A percentile compares a stretch with the other conserved stretches of the same genome.
Conservation (phyloP, 2,113 vertebrate genomes). For the Cygnus buccinator region DNA sequence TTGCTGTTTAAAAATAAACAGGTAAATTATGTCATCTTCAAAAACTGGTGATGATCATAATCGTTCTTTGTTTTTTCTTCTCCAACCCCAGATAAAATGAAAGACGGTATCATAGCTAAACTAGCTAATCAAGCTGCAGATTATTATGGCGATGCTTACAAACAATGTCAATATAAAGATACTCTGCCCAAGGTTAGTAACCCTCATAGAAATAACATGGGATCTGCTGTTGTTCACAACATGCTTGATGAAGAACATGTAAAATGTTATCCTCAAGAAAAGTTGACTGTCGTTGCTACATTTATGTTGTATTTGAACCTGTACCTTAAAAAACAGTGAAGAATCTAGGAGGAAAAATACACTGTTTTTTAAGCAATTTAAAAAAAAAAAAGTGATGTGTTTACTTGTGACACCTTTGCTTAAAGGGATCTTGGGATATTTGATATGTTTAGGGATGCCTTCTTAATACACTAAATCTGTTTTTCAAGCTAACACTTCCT, state of each 20-base stretch:
- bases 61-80: background rate
- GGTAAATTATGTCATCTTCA: no score
- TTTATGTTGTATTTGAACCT: background rate
- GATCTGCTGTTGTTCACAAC: background rate
- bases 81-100: slow-evolving; percentile 91
- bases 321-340: background rate
- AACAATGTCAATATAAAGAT: slow-evolving; percentile 98
- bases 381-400: background rate
- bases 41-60: background rate
- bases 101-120: slow-evolving; percentile 95
- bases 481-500: slow-evolving; percentile 63
- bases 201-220: background rate
- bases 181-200: slow-evolving; percentile 95
- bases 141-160: slow-evolving; percentile 96
- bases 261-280: background rate
- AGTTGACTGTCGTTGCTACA: background rate
- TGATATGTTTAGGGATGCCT: background rate
- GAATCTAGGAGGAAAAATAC: background rate
- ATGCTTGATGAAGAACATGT: background rate
- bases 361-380: background rate
- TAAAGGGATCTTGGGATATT: background rate
- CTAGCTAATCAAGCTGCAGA: slow-evolving; percentile 97
- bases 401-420: background rate
- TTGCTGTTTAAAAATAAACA: background rate
- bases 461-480: slow-evolving; percentile 59